Evolutionary conservation across 1,140 invertebrate genomes (phyloP), one percentile per base, ranked within the genome.

Genomic region (Arctopsyche grandis): DNA sequence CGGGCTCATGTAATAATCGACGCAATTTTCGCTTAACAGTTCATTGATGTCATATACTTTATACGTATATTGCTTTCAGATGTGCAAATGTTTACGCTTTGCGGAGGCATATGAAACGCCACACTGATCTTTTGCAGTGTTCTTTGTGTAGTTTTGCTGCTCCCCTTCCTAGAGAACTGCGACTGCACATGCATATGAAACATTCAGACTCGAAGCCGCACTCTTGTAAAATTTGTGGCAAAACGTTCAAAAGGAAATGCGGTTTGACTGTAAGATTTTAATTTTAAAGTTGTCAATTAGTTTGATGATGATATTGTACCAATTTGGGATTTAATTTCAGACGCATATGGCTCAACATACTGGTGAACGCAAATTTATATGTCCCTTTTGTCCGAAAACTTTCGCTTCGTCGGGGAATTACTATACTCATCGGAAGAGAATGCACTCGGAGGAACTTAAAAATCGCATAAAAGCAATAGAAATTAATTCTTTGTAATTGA

Each of bases 371-470:
- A 81, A 78, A 81, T 81, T 43, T 69, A n/a, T 29, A 0, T 81
- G 80, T 69, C 7, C 48, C 26, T 81, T 63, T 58, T 81, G 80
- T 78, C 80, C 80, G 9, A 81, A 78, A 26, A 81, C 80, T 9
- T 81, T 81, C 78, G 80, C 71, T 10, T 78, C 69, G 24, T 78
- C 80, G 12, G 80, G 80, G 38, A 81, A 81, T 58, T 78, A 75
- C 69, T 78, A 74, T 43, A 48, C 70, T 3, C 80, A 81, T 43
- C 76, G 56, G 9, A 78, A 81, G 66, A 21, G 80, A 48, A 81
- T 81, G 71, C 80, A 81, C 43, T 10, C 75, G 4, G 79, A 77
- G 0, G 48, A 73, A 38, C 19, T 70, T 38, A 9, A 12, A n/a
- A 70, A 38, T 70, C 21, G 16, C 16, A 52, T 5, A 5, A 52